These are phyloP conservation scores for Heteromyza rotundicornis DNA, from an alignment of 2,888 invertebrate species.

Conservation along the genomic window DNA sequence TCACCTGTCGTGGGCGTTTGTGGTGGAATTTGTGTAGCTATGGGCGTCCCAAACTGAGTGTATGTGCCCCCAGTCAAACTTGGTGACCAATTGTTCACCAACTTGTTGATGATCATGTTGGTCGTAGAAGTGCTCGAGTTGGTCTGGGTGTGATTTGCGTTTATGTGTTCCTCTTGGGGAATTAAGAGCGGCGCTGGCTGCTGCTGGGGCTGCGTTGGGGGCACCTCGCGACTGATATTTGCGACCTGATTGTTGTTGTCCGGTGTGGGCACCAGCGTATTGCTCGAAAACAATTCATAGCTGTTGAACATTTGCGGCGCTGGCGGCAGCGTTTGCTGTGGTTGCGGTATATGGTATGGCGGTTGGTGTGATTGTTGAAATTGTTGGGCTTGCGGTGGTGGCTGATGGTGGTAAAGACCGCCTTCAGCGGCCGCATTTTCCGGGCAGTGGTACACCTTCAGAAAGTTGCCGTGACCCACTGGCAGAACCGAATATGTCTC, in stretches of 20 bases:
- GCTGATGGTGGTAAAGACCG: slow-evolving; percentile 31
- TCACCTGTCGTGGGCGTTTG: slow-evolving; percentile 27
- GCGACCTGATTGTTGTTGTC: slow-evolving; percentile 31
- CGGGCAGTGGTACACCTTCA: slow-evolving; percentile 59
- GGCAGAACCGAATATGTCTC: slow-evolving; percentile 60
- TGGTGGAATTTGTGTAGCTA: too few relatives aligned
- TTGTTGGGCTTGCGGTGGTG: slow-evolving; percentile 18
- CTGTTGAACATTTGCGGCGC: slow-evolving; percentile 47
- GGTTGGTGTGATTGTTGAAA: slow-evolving; percentile 27
- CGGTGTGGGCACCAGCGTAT: slow-evolving; percentile 49
- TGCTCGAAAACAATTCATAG: slow-evolving; percentile 60
- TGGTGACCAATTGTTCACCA: slow-evolving; percentile 60
- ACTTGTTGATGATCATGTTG: slow-evolving; percentile 57
- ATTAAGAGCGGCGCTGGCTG: slow-evolving; percentile 19
- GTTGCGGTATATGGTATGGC: slow-evolving; percentile 13
- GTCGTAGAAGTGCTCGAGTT: slow-evolving; percentile 39
- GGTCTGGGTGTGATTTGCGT: neutral
- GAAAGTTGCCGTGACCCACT: slow-evolving; percentile 59
- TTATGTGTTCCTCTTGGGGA: slow-evolving; percentile 16
- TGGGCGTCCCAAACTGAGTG: slow-evolving; percentile 48
- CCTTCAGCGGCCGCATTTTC: slow-evolving; percentile 39
- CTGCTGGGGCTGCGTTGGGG: slow-evolving; percentile 15
- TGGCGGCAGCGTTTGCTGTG: slow-evolving; percentile 38
- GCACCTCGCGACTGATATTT: slow-evolving; percentile 15
- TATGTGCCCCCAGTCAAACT: slow-evolving; percentile 58